These are phyloP conservation scores for Acleris sparsana DNA, from an alignment of 2,888 invertebrate species.

Conservation along the genomic window DNA sequence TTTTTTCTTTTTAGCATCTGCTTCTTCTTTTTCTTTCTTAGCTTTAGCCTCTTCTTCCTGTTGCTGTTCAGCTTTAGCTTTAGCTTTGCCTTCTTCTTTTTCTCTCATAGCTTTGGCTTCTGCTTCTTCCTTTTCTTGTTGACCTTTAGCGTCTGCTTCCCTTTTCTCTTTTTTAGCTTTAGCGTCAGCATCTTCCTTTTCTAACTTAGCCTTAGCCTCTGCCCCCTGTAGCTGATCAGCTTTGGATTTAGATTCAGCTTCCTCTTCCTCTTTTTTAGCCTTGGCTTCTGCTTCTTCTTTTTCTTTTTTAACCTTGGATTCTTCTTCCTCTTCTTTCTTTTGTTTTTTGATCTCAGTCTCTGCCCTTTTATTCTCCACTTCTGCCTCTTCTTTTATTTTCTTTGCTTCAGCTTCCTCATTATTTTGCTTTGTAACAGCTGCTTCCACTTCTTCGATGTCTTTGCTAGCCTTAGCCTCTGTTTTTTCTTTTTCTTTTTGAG, in stretches of 20 bases:
- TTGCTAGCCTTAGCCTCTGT: constrained; percentile 30
- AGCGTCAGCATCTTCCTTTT: constrained; percentile 32
- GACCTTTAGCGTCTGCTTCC: constrained; percentile 30
- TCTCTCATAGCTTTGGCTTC: constrained; percentile 23
- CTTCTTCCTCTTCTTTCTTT: constrained; percentile 3
- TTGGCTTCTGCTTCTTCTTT: constrained; percentile 35
- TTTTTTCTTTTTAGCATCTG: constrained; percentile 7
- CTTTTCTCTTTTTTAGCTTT: constrained; percentile 27
- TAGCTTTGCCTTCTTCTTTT: constrained; percentile 13
- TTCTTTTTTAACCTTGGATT: constrained; percentile 39
- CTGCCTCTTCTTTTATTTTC: constrained; percentile 41
- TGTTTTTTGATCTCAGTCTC: constrained; percentile 27
- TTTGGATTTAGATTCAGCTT: constrained; percentile 14
- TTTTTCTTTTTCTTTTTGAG: constrained; percentile 29
- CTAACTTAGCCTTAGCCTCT: constrained; percentile 2
- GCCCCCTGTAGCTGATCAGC: constrained; percentile 29
- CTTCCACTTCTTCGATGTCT: constrained; percentile 25
- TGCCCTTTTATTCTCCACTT: constrained; percentile 39
- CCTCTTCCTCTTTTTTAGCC: constrained; percentile 38
- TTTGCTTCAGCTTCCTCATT: constrained; percentile 37
- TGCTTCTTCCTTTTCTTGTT: constrained; percentile 34
- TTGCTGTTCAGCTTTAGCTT: not conserved
- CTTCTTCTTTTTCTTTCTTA: constrained; percentile 3
- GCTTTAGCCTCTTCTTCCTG: constrained; percentile 21
- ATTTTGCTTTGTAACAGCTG: too few relatives aligned